These are phyloP conservation scores for Drosophila melanosoma DNA, from an alignment of 2,888 invertebrate genomes.

Conservation along the genomic window DNA sequence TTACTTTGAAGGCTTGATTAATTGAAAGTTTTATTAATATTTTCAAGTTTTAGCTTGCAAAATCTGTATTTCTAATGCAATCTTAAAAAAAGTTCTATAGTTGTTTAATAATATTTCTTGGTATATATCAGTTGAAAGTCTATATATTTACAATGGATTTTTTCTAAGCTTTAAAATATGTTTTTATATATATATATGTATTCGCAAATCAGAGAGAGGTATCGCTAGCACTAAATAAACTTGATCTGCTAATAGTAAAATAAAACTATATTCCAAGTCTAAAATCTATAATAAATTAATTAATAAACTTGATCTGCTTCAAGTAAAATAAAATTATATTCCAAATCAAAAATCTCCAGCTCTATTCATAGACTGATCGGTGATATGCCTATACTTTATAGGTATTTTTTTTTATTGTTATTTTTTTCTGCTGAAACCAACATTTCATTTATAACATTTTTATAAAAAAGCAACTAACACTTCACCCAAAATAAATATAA, in stretches of 20 bases:
- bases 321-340: neutral
- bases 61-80: neutral
- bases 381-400: rapidly evolving
- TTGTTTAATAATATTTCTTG: neutral
- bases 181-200: neutral
- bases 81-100: too few relatives aligned
- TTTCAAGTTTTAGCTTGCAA: too few relatives aligned
- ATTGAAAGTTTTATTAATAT: too few relatives aligned
- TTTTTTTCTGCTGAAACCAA: neutral
- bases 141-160: neutral
- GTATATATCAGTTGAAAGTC: neutral
- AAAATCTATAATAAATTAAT: neutral
- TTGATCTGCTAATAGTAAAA: too few relatives aligned
- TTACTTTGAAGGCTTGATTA: too few relatives aligned
- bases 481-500: neutral
- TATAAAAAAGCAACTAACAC: neutral
- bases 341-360: neutral
- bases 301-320: too few relatives aligned
- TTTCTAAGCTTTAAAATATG: neutral
- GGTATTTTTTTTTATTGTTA: neutral
- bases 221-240: neutral
- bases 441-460: neutral
- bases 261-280: neutral
- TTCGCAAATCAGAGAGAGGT: rapidly evolving
- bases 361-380: rapidly evolving